Evolutionary conservation across 2,113 vertebrate species (phyloP), one percentile per base, ranked within the genome.

Genomic region (Melanerpes aurifrons): DNA sequence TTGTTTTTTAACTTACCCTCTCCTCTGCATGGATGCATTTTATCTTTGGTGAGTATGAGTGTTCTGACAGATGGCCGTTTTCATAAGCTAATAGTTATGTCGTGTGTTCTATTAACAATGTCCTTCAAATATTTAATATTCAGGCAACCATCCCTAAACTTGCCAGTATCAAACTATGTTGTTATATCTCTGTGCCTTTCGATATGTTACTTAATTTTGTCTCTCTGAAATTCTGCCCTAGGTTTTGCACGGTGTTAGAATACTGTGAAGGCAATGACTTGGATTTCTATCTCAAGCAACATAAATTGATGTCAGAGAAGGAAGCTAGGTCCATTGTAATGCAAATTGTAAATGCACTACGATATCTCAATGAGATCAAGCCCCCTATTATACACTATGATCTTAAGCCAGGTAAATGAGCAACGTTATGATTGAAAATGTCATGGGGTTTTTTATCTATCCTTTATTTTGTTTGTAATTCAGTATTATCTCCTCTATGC

Each of bases 241-340:
- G 99, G 96, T 99, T 99, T 98, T 99, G 99, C 98, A 99, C 99
- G 77, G 99, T 99, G 93, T 98, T 99, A 98, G 99, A 99, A 98
- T 99, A 99, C 98, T 99, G 99, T 98, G 99, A 99, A 98, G 99
- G 99, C 97, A 99, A 99, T 91, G 99, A 99, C 97, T 98, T 99
- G 97, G 99, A 99, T 98, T 99, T 99, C 97, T 99, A 99, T 98
- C 98, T 99, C 98, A 99, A 99, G 95, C 99, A 99, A 97, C 99
- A 99, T 97, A 99, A 99, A 97, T 96, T 99, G 96, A 99, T 99
- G 99, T 98, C 99, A 84, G 99, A 99, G 97, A 99, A 99, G 97
- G 99, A 99, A 98, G 99, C 99, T 68, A 98, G 99, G 89, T 99
- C 99, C 87, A 99, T 99, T 97, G 98, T 99, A 96, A 99, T 99